A percentile compares a stretch with the other conserved stretches of the same genome.
These are phyloP conservation scores for Drosophila rufa DNA, from an alignment of 1,140 invertebrate species.

Conservation along the genomic window DNA sequence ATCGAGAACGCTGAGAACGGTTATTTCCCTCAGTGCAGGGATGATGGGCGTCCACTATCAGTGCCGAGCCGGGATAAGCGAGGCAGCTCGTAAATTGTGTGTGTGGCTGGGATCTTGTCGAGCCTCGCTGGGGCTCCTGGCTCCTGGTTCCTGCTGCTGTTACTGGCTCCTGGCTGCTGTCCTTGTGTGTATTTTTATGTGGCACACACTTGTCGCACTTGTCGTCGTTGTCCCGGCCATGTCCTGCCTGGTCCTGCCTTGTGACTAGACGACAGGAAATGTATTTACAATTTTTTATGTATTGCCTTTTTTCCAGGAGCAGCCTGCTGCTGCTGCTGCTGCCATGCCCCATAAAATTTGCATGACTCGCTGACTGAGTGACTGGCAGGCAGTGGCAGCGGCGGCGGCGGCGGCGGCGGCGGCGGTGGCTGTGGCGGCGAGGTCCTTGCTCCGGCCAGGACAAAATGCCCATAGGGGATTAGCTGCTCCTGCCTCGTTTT, in stretches of 20 bases:
- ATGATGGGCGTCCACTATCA: no score
- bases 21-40: no score
- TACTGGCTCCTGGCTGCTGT: not conserved
- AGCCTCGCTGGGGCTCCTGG: conserved; percentile 14
- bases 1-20: no score
- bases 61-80: conserved; percentile 39
- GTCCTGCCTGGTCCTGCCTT: conserved; percentile 30
- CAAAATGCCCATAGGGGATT: conserved; percentile 85
- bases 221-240: conserved; percentile 64
- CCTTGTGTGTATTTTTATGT: conserved; percentile 43
- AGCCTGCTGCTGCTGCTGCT: conserved; percentile 30
- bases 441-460: conserved; percentile 36
- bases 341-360: conserved; percentile 61
- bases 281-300: conserved; percentile 81
- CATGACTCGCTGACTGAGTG: conserved; percentile 61
- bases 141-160: not conserved
- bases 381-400: not conserved
- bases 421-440: not conserved
- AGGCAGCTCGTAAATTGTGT: conserved; percentile 42
- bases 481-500: conserved; percentile 53
- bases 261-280: conserved; percentile 83
- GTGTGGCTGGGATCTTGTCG: conserved; percentile 53
- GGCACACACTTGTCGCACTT: conserved; percentile 76
- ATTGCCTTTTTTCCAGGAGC: conserved; percentile 65
- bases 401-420: not conserved